Evolutionary conservation across 2,797 vertebrate genomes (phyloP), one percentile per base, ranked within the genome.

Genomic region (Pseudotriccus pelzelni): DNA sequence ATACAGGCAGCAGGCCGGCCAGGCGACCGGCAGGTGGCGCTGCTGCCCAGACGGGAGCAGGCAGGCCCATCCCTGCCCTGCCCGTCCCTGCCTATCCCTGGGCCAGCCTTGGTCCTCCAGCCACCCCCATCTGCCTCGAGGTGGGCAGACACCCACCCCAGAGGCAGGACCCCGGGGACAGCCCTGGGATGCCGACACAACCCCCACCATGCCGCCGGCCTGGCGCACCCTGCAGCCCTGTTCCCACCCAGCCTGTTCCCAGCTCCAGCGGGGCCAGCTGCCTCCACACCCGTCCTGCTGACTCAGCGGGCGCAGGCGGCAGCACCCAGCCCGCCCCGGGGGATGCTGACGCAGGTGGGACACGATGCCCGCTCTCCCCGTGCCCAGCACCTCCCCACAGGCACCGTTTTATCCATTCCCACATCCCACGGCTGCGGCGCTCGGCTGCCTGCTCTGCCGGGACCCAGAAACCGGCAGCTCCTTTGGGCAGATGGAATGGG

Each of bases 391-490:
- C 60, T 44, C 46, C 52, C 46, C 3, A 3, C 3, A 1, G 39
- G 64, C 75, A 67, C n/a, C 24, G 7, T 47, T 63, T 58, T n/a
- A 74, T 5, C 0, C 21, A 2, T 13, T 47, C 27, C 37, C 4
- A 1, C 2, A 3, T 44, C 30, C 59, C 55, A 11, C 2, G 0
- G 58, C 63, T 32, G n/a, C 7, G 0, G 21, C 2, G 22, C 50
- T 17, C 6, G 1, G 1, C 72, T 52, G 47, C 49, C 39, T 1
- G 1, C 53, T 19, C 53, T 37, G 58, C 58, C 8, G 2, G 62
- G 9, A 19, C 37, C 34, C 1, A 2, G 16, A 3, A 46, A 24
- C 30, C 62, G 25, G 47, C 27, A 58, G 34, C 30, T 13, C 34
- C 0, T 30, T 0, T 19, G 25, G 23, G 56, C n/a, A 34, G 39